Evolutionary conservation across 2,888 invertebrate genomes (phyloP).

Genomic region (Folsomia candida): DNA sequence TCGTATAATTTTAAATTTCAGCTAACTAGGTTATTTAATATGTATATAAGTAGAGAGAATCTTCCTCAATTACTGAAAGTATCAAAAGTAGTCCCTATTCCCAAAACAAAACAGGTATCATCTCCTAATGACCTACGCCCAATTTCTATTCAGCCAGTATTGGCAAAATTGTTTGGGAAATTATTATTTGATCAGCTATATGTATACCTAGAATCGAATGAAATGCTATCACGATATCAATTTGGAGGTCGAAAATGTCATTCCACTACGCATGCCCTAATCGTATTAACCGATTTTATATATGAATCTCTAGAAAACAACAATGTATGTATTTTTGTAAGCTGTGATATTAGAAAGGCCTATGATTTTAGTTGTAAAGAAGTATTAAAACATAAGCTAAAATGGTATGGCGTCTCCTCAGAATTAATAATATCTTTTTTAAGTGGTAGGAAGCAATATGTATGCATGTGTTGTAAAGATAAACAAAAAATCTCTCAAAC

Average conservation of each 20-base stretch:
- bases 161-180: conserved; percentile 14
- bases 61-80: neutral
- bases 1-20: neutral
- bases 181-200: neutral
- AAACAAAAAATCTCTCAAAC: neutral
- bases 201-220: neutral
- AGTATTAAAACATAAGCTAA: neutral
- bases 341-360: neutral
- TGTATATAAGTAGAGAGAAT: neutral
- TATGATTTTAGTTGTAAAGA: neutral
- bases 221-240: neutral
- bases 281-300: conserved; percentile 6
- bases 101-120: neutral
- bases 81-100: neutral
- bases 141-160: neutral
- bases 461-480: neutral
- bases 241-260: conserved; percentile 6
- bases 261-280: conserved; percentile 15
- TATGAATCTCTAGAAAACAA: neutral
- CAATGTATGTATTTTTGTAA: neutral
- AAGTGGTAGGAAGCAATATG: neutral
- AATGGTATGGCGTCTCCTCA: neutral
- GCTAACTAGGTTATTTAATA: neutral
- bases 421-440: neutral
- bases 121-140: neutral